Evolutionary conservation across 2,888 invertebrate species (phyloP).

Genomic region (Ptychoptera contaminata): DNA sequence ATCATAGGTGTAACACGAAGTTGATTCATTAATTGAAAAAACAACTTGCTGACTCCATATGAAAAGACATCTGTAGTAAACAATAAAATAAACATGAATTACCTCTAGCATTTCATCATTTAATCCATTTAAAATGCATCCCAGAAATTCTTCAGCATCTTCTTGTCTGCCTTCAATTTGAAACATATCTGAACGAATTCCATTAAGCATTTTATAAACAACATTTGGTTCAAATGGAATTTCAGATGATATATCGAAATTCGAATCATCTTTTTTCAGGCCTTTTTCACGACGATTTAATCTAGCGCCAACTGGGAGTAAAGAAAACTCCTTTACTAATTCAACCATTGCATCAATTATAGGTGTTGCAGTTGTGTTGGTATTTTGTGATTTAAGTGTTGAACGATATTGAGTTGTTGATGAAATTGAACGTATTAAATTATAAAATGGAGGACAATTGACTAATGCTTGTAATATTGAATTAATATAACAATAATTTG

Average conservation of each 20-base stretch:
- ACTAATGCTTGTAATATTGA: constrained; percentile 85
- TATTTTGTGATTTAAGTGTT: constrained; percentile 27
- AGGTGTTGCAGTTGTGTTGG: constrained; percentile 42
- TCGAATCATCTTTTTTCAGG: constrained; percentile 27
- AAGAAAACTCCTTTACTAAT: constrained; percentile 63
- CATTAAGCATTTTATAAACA: constrained; percentile 70
- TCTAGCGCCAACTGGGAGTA: constrained; percentile 28
- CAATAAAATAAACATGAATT: constrained; percentile 13
- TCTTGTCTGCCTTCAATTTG: constrained; percentile 79
- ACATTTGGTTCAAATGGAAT: constrained; percentile 81
- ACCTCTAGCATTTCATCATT: constrained; percentile 96
- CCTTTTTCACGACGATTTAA: constrained; percentile 31
- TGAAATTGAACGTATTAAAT: constrained; percentile 70
- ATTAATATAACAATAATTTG: constrained; percentile 95
- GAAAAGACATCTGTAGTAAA: neutral
- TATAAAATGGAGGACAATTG: constrained; percentile 91
- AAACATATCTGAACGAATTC: constrained; percentile 44
- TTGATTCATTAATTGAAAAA: constrained; percentile 13
- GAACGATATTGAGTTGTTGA: constrained; percentile 38
- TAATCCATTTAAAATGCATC: constrained; percentile 80
- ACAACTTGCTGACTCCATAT: constrained; percentile 23
- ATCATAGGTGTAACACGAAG: constrained; percentile 27
- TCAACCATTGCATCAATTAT: constrained; percentile 75
- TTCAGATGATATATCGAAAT: constrained; percentile 49
- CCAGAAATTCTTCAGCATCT: constrained; percentile 94